These are phyloP conservation scores for Brassicogethes aeneus DNA, from an alignment of 2,888 invertebrate species.

Conservation along the genomic window DNA sequence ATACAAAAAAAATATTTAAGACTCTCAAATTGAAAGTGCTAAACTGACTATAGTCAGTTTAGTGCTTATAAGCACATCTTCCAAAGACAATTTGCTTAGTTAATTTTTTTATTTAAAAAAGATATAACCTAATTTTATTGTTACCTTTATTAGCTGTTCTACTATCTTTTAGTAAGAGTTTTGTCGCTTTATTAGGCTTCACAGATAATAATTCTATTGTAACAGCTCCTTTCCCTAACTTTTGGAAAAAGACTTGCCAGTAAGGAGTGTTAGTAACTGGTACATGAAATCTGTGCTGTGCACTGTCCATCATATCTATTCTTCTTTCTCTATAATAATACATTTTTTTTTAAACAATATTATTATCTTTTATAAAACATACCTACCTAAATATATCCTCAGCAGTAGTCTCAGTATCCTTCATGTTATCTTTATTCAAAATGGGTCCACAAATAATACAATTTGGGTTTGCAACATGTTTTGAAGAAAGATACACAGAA, in stretches of 20 bases:
- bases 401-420: slow-evolving; percentile 43
- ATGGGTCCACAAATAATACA: slow-evolving; percentile 51
- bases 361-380: slow-evolving; percentile 13
- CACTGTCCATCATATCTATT: slow-evolving; percentile 55
- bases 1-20: no score
- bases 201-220: slow-evolving; percentile 60
- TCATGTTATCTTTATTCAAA: slow-evolving; percentile 46
- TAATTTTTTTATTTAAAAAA: no score
- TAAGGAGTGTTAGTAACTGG: slow-evolving; percentile 43
- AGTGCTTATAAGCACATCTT: no score
- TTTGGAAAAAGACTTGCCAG: slow-evolving; percentile 48
- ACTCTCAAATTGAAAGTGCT: no score
- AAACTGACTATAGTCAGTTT: no score
- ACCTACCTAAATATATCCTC: slow-evolving; percentile 47
- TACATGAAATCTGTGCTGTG: slow-evolving; percentile 58
- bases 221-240: slow-evolving; percentile 57
- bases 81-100: no score
- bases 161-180: slow-evolving; percentile 38
- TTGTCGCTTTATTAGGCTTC: slow-evolving; percentile 52
- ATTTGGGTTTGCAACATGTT: slow-evolving; percentile 32
- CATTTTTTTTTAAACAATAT: slow-evolving; percentile 2
- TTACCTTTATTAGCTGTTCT: slow-evolving; percentile 25
- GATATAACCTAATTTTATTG: not conserved
- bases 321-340: slow-evolving; percentile 51
- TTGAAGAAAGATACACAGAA: slow-evolving; percentile 36